Evolutionary conservation across 2,797 vertebrate genomes (phyloP).

Genomic region (Tympanoctomys barrerae): DNA sequence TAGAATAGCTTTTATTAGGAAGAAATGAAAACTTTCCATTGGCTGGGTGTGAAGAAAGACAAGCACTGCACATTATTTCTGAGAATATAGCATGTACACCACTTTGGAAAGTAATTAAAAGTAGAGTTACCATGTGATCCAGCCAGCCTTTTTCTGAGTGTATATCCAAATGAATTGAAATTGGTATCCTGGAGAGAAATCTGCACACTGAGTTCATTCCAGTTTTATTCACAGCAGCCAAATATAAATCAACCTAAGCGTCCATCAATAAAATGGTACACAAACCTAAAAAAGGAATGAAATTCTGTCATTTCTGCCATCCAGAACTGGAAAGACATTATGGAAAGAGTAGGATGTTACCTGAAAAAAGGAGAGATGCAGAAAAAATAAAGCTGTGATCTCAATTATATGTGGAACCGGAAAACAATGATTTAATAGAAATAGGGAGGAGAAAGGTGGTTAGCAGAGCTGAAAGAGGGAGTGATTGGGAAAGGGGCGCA

Average conservation of each 20-base stretch:
- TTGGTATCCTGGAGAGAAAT: background rate
- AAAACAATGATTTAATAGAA: background rate
- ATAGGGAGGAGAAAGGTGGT: background rate
- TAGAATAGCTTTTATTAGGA: background rate
- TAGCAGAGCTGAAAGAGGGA: background rate
- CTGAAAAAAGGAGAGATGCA: background rate
- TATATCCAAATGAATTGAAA: background rate
- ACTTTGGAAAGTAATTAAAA: background rate
- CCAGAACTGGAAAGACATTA: background rate
- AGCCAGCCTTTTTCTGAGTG: background rate
- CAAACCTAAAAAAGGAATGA: background rate
- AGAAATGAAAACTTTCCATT: background rate
- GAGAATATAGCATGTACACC: background rate
- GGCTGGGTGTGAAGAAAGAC: background rate
- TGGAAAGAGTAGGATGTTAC: no score
- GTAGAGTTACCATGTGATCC: background rate
- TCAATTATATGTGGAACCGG: background rate
- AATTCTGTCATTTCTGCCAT: background rate
- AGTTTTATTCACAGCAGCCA: background rate
- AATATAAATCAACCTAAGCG: background rate
- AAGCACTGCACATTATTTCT: background rate
- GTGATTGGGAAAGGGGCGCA: background rate
- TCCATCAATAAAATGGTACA: background rate
- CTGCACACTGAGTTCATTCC: no score
- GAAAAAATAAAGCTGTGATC: background rate